Base-by-base conservation (phyloP, 2,888 invertebrate species). In the Limnephilus lunatus region DNA sequence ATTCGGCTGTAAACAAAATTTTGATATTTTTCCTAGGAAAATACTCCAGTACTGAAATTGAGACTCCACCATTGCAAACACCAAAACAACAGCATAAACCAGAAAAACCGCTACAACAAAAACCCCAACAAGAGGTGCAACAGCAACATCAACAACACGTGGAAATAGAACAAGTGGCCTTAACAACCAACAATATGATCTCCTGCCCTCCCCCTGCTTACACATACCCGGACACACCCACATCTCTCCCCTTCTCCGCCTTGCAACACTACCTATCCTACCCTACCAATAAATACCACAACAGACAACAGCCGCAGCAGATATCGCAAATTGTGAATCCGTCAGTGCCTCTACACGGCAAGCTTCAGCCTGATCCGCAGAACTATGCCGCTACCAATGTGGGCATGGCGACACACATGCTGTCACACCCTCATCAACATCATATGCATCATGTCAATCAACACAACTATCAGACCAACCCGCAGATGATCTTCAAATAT, bases 181-280 rank as follows among this genome's bases (percentile, higher is more conserved):
- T 32, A 90, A 83, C 53, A 83, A 25, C 85, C 39, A 81, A 7
- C 25, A 90, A 90, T 32, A 85, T 44, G 85, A 25, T 48, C 53
- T 35, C 83, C 86, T 39, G 80, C 32, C 91, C 92, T 81, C 68
- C 91, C 31, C 87, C 90, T 81, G 80, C 90, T 1, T 93, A 92
- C 86, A 31, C 92, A 39, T 92, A 92, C n/a, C 90, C 91, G 12
- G 91, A 90, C 32, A 32, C 92, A 39, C 85, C 87, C 31, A 89
- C 81, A 31, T 85, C 93, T 32, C 81, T 93, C 25, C 92, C 93
- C 25, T 83, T 92, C 31, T 92, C 93, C 19, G 93, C 92, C 11
- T 89, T 93, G 31, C 93, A 93, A 81, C 93, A 93, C 82, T 92
- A 91, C 81, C 91, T 93, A 3, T 44, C 93, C 25, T 93, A 92